Evolutionary conservation across 2,797 vertebrate genomes (phyloP), one percentile per base, ranked within the genome.

Genomic region (Sus cebifrons): DNA sequence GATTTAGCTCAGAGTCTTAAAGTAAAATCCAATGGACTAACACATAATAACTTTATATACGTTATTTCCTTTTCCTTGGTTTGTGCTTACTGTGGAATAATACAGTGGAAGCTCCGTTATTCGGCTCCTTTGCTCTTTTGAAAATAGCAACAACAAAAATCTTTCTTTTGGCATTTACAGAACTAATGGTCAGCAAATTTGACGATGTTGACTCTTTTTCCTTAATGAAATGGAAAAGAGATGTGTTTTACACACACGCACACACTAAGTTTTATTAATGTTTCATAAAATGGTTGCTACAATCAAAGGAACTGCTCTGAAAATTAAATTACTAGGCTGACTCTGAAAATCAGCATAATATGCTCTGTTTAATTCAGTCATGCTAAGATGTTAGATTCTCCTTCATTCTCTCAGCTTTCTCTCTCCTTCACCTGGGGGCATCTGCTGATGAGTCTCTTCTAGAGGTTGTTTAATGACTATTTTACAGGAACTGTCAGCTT

Each of bases 361-460:
- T 98, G 98, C 98, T 98, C 98, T 98, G 98, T 98, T 99, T 99
- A 99, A 99, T 99, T 99, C 98, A 99, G 98, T 98, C 98, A 98
- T 98, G 98, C 98, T 99, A 99, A 98, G 98, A 99, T 98, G 98
- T 98, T 98, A 98, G 98, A 98, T 98, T 99, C 98, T 97, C 98
- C 98, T 98, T 99, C 98, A 98, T 98, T 98, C 98, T 98, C 97
- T 98, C 97, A 97, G 98, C 98, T 98, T 98, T 98, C 98, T 98
- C 97, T 98, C 98, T 98, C 98, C 98, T 99, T 99, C 99, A 99
- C 99, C 99, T 99, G 98, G 98, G 99, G 99, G 99, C 99, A 99
- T 99, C 98, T 99, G 98, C 99, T 99, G 98, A 99, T 99, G 98
- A 99, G 98, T 99, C 98, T 99, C 98, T 99, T 99, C 98, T 98